Evolutionary conservation across 2,797 vertebrate genomes (phyloP), one percentile per base, ranked within the genome.

Genomic region (Chelon auratus): DNA sequence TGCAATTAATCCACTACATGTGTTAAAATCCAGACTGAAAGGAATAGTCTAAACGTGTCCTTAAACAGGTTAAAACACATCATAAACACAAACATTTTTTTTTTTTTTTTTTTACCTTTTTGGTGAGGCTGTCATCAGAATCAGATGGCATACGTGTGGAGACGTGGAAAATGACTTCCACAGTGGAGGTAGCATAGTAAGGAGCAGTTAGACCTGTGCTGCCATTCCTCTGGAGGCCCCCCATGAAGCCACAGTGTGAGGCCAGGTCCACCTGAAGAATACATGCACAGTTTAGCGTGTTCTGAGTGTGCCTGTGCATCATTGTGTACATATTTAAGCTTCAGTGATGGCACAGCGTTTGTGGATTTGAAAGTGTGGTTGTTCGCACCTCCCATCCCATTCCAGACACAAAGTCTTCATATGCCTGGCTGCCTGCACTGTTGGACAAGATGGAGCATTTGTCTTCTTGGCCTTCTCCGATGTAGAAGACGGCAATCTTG

Each of bases 231-330:
- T 99, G 98, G 75, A 99, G 95, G 55, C 98, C 98, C 0, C 98
- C 98, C 97, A 99, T 97, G 73, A 99, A 99, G n/a, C 98, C 98
- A 30, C 97, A 97, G 37, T 99, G 98, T 11, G 96, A 96, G n/a
- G 97, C 95, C 63, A 99, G 94, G 77, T 99, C 95, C 73, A 99
- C 97, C 98, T 99, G 84, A 73, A 13, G 64, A 30, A 75, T 13
- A 76, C 12, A 78, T 1, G 12, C 3, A 62, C n/a, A 72, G n/a
- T 53, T 77, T 17, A 47, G n/a, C 14, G 17, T 57, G 26, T 9
- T 69, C n/a, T 20, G 8, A 52, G 15, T 48, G 9, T 47, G 18
- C 24, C 9, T 17, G 33, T 7, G 54, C 22, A 37, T 72, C n/a
- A 30, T 30, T 20, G 7, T 50, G 33, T 54, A 4, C 13, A 37